A percentile compares a stretch with the other conserved stretches of the same genome.
These are phyloP conservation scores for Drosophila pullipes DNA, from an alignment of 2,888 invertebrate species.

Conservation along the genomic window DNA sequence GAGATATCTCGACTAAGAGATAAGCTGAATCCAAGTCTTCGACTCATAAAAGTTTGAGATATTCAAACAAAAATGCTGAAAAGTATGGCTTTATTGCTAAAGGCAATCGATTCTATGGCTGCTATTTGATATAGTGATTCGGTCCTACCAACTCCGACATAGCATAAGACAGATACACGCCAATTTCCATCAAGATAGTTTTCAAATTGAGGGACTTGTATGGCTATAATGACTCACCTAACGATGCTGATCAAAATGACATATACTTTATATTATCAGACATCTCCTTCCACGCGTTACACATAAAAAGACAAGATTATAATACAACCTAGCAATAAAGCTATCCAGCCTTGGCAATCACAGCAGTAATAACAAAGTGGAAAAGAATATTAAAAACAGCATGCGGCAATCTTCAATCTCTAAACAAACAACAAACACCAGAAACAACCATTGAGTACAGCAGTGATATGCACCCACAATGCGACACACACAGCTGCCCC, in stretches of 20 bases:
- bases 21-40: accelerated
- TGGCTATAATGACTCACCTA: not conserved
- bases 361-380: conserved; percentile 1
- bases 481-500: not conserved
- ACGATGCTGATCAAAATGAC: not conserved
- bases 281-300: not conserved
- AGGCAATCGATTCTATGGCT: too few relatives aligned
- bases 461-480: not conserved
- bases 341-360: not conserved
- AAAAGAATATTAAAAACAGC: not conserved
- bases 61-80: too few relatives aligned
- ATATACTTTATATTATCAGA: not conserved
- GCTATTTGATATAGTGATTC: too few relatives aligned
- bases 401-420: not conserved
- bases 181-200: not conserved
- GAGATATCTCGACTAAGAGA: not conserved
- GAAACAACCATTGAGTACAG: not conserved
- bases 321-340: not conserved
- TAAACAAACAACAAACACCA: not conserved
- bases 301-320: not conserved
- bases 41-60: not conserved
- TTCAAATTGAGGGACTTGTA: not conserved
- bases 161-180: too few relatives aligned
- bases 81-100: too few relatives aligned
- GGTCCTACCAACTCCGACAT: too few relatives aligned